Evolutionary conservation across 2,113 vertebrate species (phyloP), one percentile per base, ranked within the genome.

Genomic region (Pangasianodon gigas): DNA sequence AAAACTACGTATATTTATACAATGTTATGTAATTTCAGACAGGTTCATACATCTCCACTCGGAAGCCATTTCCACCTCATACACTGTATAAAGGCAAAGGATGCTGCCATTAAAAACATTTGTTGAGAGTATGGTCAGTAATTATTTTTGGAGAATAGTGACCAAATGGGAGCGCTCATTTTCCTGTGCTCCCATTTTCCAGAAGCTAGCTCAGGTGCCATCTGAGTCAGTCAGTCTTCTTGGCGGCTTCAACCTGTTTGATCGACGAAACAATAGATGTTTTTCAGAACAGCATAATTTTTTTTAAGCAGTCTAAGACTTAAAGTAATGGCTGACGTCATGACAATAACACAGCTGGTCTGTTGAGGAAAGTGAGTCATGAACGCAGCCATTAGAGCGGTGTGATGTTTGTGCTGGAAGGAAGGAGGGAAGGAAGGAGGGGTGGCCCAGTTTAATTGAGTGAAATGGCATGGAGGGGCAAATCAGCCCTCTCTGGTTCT

Each of bases 261-360:
- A 62, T 24, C 24, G 26, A 8, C 7, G 24, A 62, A 7, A 62
- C 62, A 67, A 67, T 74, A 74, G 32, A 41, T 74, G 69, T 74
- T 74, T 41, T 32, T 41, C 32, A 74, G 16, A 18, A 37, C 16
- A n/a, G 26, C 3, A n/a, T 65, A 65, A 8, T 67, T 37, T 37
- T 74, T 62, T 26, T 71, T 37, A 9, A 62, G 14, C 21, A 62
- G 26, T 24, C 10, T 16, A 37, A 37, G 67, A 37, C 32, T 51
- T 79, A 18, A 37, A 41, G 24, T 51, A 79, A 79, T 51, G 75
- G 75, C 58, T 85, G 54, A 84, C 4, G 3, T 88, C 2, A 51
- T 32, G 6, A 77, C 79, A 41, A 26, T 69, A 54, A 52, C 14
- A 44, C 80, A 62, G 84, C 84, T 87, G 89, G n/a, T 90, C 79